phyloP scores from a whole-genome alignment of 2,113 vertebrate genomes.

The Proteles cristata region DNA sequence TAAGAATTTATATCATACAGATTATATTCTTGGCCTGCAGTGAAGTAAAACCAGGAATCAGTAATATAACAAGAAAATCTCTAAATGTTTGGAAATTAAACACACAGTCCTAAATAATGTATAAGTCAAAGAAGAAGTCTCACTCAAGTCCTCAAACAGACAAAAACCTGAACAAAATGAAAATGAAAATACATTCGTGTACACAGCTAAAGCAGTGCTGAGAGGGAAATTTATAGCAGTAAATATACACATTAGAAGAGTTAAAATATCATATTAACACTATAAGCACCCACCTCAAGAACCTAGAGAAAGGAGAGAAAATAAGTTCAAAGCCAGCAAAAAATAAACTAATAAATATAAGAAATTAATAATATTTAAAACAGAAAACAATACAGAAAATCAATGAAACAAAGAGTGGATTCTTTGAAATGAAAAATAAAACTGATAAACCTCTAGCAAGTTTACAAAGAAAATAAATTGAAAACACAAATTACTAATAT shows the following conservation, averaged over 20 bases:
- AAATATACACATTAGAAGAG: not conserved
- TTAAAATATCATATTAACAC: not conserved
- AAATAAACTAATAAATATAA: not conserved
- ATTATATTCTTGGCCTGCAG: not conserved
- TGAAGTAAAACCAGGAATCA: not conserved
- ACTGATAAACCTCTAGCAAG: not conserved
- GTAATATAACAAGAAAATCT: not conserved
- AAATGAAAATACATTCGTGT: not conserved
- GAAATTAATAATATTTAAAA: not conserved
- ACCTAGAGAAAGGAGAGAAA: not conserved
- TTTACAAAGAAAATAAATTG: not conserved
- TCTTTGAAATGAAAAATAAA: not conserved
- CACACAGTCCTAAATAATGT: not conserved
- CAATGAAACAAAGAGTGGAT: not conserved
- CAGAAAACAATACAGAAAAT: not conserved
- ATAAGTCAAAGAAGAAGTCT: not conserved
- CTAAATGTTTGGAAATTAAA: not conserved
- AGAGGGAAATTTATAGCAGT: not conserved
- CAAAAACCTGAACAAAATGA: not conserved
- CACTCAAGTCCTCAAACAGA: not conserved
- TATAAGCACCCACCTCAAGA: not conserved
- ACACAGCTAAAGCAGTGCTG: not conserved
- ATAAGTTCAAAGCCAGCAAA: not conserved
- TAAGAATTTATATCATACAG: not conserved
- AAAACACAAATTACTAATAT: not conserved